Conservation (phyloP, 1,140 invertebrate genomes). For the Drosophila eugracilis region DNA sequence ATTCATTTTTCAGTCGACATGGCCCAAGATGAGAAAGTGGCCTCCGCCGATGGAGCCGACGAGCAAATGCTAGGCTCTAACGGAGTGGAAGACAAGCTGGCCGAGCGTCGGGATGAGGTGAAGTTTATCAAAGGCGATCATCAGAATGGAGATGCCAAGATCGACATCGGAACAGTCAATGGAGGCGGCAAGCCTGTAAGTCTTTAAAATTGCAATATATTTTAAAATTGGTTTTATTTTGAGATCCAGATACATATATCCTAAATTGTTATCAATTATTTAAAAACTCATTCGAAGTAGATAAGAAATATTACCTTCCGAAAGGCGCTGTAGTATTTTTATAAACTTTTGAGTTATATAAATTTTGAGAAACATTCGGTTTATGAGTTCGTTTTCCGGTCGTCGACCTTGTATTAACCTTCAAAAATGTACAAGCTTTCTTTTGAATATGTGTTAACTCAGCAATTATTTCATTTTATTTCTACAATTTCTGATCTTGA, state of each 20-base stretch:
- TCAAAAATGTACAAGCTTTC: background rate
- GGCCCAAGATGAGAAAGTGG: slow-evolving; percentile 71
- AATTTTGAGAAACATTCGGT: no score
- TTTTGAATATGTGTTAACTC: background rate
- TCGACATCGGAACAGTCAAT: slow-evolving; percentile 90
- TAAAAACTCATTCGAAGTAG: no score
- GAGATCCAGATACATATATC: no score
- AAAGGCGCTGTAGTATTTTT: no score
- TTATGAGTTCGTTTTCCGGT: background rate
- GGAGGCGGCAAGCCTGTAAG: slow-evolving; percentile 86
- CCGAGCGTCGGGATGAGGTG: slow-evolving; percentile 87
- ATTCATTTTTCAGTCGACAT: slow-evolving; percentile 51
- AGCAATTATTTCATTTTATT: no score
- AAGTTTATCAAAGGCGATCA: slow-evolving; percentile 90
- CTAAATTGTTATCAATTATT: no score
- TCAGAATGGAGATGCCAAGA: slow-evolving; percentile 94
- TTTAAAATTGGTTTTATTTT: background rate
- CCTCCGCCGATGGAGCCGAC: slow-evolving; percentile 85
- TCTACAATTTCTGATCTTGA: background rate
- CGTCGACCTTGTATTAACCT: background rate
- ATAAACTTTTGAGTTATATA: no score
- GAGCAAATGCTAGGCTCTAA: slow-evolving; percentile 88
- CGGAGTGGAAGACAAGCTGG: slow-evolving; percentile 86
- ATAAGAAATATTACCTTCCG: no score
- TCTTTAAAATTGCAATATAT: slow-evolving; percentile 6